Evolutionary conservation across 2,797 vertebrate species (phyloP).

Genomic region (Pangasius sanitwongsei): DNA sequence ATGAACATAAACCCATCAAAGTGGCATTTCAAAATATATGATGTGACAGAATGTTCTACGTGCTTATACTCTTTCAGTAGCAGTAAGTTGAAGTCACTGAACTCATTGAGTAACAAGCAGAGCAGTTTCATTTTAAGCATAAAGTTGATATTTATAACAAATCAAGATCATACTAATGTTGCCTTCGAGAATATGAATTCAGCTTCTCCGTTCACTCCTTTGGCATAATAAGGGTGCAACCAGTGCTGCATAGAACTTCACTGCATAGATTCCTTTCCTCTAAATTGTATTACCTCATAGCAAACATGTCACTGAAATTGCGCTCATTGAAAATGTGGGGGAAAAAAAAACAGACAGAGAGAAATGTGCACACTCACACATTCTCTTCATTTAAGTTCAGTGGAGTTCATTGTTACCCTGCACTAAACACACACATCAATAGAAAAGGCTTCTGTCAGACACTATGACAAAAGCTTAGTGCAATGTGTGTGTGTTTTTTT

Average conservation of each 20-base stretch:
- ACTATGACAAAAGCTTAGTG: slow-evolving; percentile 36
- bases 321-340: neutral
- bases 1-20: neutral
- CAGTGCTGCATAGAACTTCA: neutral
- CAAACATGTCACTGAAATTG: neutral
- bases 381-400: slow-evolving; percentile 70
- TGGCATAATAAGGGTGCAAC: neutral
- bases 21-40: slow-evolving; percentile 6
- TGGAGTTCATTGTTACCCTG: slow-evolving; percentile 69
- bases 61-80: neutral
- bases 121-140: neutral
- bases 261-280: neutral
- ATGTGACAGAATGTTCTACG: neutral
- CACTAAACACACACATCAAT: slow-evolving; percentile 66
- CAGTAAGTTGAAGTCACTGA: neutral
- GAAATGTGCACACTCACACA: slow-evolving; percentile 70
- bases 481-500: neutral
- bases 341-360: slow-evolving; percentile 38
- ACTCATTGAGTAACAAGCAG: neutral
- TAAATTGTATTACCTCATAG: slow-evolving; percentile 15
- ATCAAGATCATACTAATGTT: neutral
- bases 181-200: neutral
- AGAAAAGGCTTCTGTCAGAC: slow-evolving; percentile 52
- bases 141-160: neutral
- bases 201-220: neutral